These are phyloP conservation scores for Xiphydria camelus DNA, from an alignment of 2,888 invertebrate genomes.

Conservation along the genomic window DNA sequence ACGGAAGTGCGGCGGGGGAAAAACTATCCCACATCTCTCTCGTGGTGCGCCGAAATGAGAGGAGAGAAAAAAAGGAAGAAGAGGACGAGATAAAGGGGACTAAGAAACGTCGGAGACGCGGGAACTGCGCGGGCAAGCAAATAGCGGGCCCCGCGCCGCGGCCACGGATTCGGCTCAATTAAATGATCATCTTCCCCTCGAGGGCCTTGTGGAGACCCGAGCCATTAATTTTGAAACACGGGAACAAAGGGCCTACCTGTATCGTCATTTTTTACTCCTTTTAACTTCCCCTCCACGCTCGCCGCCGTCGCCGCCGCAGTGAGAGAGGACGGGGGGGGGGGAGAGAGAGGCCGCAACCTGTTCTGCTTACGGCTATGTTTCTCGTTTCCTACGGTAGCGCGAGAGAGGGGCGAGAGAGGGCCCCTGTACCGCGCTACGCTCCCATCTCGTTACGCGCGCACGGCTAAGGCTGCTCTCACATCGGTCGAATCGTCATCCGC, in stretches of 20 bases:
- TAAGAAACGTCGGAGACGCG: slow-evolving; percentile 9
- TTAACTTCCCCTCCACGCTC: slow-evolving; percentile 1
- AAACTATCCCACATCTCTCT: too few relatives aligned
- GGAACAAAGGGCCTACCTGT: slow-evolving; percentile 51
- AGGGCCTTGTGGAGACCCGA: slow-evolving; percentile 34
- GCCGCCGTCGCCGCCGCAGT: not conserved
- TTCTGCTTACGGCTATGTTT: slow-evolving; percentile 45
- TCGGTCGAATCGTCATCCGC: slow-evolving; percentile 9
- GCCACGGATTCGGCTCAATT: slow-evolving; percentile 40
- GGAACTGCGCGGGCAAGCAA: slow-evolving; percentile 1
- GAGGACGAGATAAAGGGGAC: too few relatives aligned
- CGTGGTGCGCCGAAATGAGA: slow-evolving; percentile 17
- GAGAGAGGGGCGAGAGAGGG: too few relatives aligned
- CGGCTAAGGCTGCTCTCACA: slow-evolving; percentile 18
- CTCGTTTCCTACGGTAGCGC: slow-evolving; percentile 37
- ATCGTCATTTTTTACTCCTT: slow-evolving; percentile 14
- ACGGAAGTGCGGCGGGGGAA: too few relatives aligned
- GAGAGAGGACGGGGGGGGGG: slow-evolving; percentile 8
- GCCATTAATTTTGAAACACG: slow-evolving; percentile 53
- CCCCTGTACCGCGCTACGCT: slow-evolving; percentile 23
- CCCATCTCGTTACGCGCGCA: slow-evolving; percentile 20
- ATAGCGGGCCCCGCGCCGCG: too few relatives aligned
- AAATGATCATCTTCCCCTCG: slow-evolving; percentile 44
- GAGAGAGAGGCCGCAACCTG: slow-evolving; percentile 41
- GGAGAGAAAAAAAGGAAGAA: too few relatives aligned